These are phyloP conservation scores for Miltochrista miniata DNA, from an alignment of 2,888 invertebrate species.

Conservation along the genomic window DNA sequence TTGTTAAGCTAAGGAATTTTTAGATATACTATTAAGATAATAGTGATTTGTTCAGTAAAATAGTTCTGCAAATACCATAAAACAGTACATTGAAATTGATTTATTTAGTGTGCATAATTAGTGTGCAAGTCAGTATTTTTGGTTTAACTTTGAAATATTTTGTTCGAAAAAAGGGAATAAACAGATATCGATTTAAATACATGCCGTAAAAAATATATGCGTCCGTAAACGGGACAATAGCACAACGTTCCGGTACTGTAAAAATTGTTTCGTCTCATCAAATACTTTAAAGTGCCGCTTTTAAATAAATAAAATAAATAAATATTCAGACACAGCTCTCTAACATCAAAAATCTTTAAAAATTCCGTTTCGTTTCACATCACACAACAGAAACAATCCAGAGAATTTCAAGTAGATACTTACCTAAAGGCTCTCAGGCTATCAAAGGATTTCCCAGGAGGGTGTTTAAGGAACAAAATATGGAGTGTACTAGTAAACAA, in stretches of 20 bases:
- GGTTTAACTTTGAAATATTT: too few relatives aligned
- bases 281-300: constrained; percentile 3
- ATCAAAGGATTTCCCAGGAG: constrained; percentile 45
- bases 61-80: too few relatives aligned
- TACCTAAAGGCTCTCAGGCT: constrained; percentile 28
- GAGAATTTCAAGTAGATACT: constrained; percentile 28
- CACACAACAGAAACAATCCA: constrained; percentile 34
- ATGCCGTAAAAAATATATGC: too few relatives aligned
- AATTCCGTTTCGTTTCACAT: constrained; percentile 34
- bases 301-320: too few relatives aligned
- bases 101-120: too few relatives aligned
- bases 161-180: too few relatives aligned
- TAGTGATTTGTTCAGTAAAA: too few relatives aligned
- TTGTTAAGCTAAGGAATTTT: too few relatives aligned
- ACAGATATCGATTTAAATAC: too few relatives aligned
- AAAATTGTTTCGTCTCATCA: constrained; percentile 7
- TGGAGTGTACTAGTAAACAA: constrained; percentile 45
- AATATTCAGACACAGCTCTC: constrained; percentile 5
- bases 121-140: too few relatives aligned
- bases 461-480: constrained; percentile 41
- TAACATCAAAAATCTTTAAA: constrained; percentile 15
- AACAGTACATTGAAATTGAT: too few relatives aligned
- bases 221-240: neutral
- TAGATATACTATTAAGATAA: too few relatives aligned
- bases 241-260: neutral